Base-by-base conservation (phyloP, 2,888 invertebrate genomes). In the Acronicta alni region DNA sequence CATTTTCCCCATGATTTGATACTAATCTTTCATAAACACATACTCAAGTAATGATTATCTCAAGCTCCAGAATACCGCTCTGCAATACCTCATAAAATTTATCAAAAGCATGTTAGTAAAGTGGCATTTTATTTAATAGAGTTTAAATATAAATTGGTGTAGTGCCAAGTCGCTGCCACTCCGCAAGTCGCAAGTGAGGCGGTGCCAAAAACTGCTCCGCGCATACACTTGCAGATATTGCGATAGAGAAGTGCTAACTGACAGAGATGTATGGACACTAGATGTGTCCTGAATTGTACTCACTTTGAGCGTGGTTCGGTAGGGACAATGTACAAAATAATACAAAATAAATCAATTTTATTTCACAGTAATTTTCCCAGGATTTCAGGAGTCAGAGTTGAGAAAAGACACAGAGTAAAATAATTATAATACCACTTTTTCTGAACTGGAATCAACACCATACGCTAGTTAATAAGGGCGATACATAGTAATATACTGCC, bases 101-200 rank as follows among this genome's bases (percentile, higher is more conserved):
- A 79, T 81, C 75, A 72, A 70, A 74, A 77, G 52, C 77, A 77
- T 80, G 81, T 73, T 77, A 74, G 80, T 66, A 75, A 82, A 84
- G 83, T 80, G 82, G 75, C 79, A 77, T 83, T 84, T 85, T 85
- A 85, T 85, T 85, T 81, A 85, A 85, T 85, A 84, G 80, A 72
- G 81, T 84, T 85, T 83, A 85, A 84, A 85, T 85, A 85, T 84
- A 85, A 83, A 83, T 85, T 85, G 85, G 85, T 82, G 52, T 58
- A 46, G 67, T 86, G 87, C 87, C 86, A 87, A 84, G 74, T 60
- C 53, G 60, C 46, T 62, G 74, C 68, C 69, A 67, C 72, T 68
- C 76, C 46, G 75, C 74, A 65, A 71, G 67, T 69, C 63, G 77
- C 77, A 76, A 63, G 65, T 60, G 55, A 38, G 58, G 20, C 81